Percentiles rank a stretch among this genome's conserved stretches.
Evolutionary conservation across 2,113 vertebrate species (phyloP).

Genomic region (Pollachius pollachius): DNA sequence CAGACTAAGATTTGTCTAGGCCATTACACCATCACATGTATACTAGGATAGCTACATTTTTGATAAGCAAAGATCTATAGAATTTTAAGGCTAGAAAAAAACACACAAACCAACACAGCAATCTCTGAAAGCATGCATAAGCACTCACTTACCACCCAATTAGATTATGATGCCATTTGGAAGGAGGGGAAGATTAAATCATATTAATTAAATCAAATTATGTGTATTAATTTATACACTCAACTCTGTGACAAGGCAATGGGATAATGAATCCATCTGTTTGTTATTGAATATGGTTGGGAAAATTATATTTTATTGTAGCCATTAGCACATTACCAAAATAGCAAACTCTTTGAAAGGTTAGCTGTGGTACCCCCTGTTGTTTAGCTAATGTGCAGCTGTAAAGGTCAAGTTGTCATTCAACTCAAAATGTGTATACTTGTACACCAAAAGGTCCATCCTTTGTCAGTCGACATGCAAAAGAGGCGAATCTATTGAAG

Average conservation of each 20-base stretch:
- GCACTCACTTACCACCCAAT: constrained; percentile 96
- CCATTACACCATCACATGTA: neutral
- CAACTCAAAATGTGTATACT: constrained; percentile 27
- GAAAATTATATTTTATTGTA: constrained; percentile 13
- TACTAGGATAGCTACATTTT: neutral
- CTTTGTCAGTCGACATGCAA: constrained; percentile 16
- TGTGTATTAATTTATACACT: constrained; percentile 12
- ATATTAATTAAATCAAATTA: constrained; percentile 76
- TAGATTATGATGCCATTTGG: constrained; percentile 93
- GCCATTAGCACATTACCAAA: constrained; percentile 26
- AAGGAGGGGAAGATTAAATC: constrained; percentile 85
- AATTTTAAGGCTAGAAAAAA: constrained; percentile 63
- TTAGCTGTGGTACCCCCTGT: constrained; percentile 31
- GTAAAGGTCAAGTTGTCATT: constrained; percentile 59
- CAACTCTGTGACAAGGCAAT: too few relatives aligned
- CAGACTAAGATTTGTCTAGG: too few relatives aligned
- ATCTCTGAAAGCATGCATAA: constrained; percentile 93
- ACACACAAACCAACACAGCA: constrained; percentile 72
- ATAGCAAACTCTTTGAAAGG: constrained; percentile 34
- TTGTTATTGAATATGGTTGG: constrained; percentile 26
- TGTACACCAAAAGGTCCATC: constrained; percentile 18
- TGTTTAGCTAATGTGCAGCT: constrained; percentile 33
- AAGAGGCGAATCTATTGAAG: constrained; percentile 19
- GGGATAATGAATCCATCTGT: constrained; percentile 4
- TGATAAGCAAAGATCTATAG: neutral